Evolutionary conservation across 2,888 invertebrate species (phyloP), one percentile per base, ranked within the genome.

Genomic region (Caenorhabditis japonica): DNA sequence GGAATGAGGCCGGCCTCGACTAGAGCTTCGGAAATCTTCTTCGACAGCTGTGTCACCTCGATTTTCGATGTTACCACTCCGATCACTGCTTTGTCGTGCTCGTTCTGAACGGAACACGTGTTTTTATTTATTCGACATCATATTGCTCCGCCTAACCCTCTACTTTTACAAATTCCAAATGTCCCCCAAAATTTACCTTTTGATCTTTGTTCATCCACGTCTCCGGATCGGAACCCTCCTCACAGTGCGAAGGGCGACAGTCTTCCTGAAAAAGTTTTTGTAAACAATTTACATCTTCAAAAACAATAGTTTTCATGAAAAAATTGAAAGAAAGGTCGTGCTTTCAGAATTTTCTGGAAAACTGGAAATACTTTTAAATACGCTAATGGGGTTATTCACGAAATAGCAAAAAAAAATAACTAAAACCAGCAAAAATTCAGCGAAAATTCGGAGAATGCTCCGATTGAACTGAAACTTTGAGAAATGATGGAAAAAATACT

Each of bases 1-100:
- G 64, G 21, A 1, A 53, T 17, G 7, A 74, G 33, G 3, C 74
- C 74, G 3, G 47, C 36, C 2, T 74, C 69, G 23, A 59, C 21
- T 12, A 74, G 55, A 4, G 69, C 72, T 38, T 56, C 53, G n/a
- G 41, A 68, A 60, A 76, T 76, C 60, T 76, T 73, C 19, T 64
- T 60, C 25, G 76, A 73, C 15, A 73, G 49, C 23, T 73, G 64
- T 13, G 51, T 47, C 25, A 70, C 76, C 39, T 74, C 69, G 41
- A 74, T 74, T 41, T 69, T 69, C 21, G 74, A 43, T 3, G 74
- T 74, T 15, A 74, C 74, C 15, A 69, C 69, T 12, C 38, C 53
- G 36, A 74, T 74, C 38, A 74, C 62, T 36, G 46, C 15, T 25
- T 66, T 66, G 38, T 74, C 69, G 62, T 69, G 59, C 53, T 74